Evolutionary conservation across 2,113 vertebrate genomes (phyloP), one percentile per base, ranked within the genome.

Genomic region (Felis chaus): DNA sequence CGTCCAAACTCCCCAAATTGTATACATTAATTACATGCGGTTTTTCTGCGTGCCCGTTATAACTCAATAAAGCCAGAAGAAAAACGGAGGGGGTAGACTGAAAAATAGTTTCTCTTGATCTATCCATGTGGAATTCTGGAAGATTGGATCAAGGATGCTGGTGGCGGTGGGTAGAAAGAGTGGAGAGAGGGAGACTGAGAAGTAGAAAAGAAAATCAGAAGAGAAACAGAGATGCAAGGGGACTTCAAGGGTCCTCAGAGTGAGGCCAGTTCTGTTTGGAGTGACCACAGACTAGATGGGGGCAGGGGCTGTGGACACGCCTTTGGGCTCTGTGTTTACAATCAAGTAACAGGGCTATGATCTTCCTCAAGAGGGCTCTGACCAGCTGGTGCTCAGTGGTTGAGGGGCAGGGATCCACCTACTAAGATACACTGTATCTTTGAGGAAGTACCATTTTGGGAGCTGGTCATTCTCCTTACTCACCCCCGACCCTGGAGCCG

Each of bases 401-500:
- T 39, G 39, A 85, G 61, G 23, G 25, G 4, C 3, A 79, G 45
- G n/a, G 8, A 50, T 82, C 73, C 14, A 25, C 9, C 9, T 8
- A 82, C 39, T 48, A 27, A 36, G 25, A 87, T 12, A n/a, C 4
- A 18, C 6, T 19, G 0, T 74, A 7, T 55, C 25, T 61, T 33
- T 53, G 31, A 96, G 31, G 66, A 71, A 88, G 11, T 19, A 7
- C 2, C 7, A 27, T 63, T 79, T 41, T 3, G 12, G 11, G 8
- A 33, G 33, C 29, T 31, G 3, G 50, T 33, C 23, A 74, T 29
- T 1, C 7, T 8, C 4, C 14, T n/a, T 84, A 48, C 9, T 84
- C 0, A 0, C 0, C 18, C 7, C 1, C 1, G 1, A 10, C 2
- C 3, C n/a, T 27, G 18, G 23, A 18, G 57, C 29, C 48, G 41